phyloP scores from a whole-genome alignment of 2,113 vertebrate genomes.

The Prolemur simus region DNA sequence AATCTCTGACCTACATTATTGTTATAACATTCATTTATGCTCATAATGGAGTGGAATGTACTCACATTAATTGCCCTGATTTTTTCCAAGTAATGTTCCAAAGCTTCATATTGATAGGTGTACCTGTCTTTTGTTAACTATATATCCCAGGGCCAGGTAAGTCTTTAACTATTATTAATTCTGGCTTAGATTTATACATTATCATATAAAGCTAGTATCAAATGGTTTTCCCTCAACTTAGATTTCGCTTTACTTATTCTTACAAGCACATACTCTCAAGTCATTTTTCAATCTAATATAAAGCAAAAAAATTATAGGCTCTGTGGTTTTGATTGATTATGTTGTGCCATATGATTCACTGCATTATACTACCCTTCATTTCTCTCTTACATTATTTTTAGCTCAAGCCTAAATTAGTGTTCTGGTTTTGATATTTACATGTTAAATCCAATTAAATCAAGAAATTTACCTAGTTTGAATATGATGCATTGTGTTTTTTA shows the following conservation, averaged over 20 bases:
- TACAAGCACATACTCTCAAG: slow-evolving; percentile 53
- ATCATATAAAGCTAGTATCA: slow-evolving; percentile 66
- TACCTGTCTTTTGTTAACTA: slow-evolving; percentile 65
- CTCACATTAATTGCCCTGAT: slow-evolving; percentile 75
- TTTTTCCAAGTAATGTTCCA: slow-evolving; percentile 70
- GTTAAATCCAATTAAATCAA: slow-evolving; percentile 58
- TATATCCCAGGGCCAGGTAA: slow-evolving; percentile 67
- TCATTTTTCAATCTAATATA: slow-evolving; percentile 69
- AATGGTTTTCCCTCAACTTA: slow-evolving; percentile 51
- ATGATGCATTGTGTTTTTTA: slow-evolving; percentile 35
- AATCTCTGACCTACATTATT: slow-evolving; percentile 50
- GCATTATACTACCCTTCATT: slow-evolving; percentile 44
- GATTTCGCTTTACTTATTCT: slow-evolving; percentile 65
- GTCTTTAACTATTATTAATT: slow-evolving; percentile 77
- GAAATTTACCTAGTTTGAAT: slow-evolving; percentile 40
- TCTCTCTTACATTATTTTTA: slow-evolving; percentile 48
- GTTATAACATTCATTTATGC: slow-evolving; percentile 63
- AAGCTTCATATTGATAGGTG: slow-evolving; percentile 68
- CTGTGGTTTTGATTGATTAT: slow-evolving; percentile 57
- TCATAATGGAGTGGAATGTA: slow-evolving; percentile 62
- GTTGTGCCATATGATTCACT: slow-evolving; percentile 10
- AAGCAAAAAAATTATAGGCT: slow-evolving; percentile 45
- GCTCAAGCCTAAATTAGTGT: slow-evolving; percentile 28
- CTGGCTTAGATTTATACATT: slow-evolving; percentile 70
- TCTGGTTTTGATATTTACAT: slow-evolving; percentile 53